Conservation (phyloP, 2,888 invertebrate species). For the Nebria brevicollis region DNA sequence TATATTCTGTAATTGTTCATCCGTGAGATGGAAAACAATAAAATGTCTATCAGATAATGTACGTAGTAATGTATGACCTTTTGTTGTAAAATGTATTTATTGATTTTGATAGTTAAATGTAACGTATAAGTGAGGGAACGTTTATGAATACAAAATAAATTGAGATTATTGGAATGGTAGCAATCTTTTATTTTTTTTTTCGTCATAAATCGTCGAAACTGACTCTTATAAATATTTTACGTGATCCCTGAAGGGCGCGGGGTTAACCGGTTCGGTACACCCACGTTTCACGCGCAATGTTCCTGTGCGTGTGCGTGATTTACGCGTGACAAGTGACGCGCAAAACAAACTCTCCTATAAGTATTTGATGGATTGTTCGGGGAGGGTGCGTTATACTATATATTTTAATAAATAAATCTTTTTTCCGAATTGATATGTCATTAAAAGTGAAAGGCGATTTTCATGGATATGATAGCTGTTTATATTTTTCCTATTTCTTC, state of each 20-base stretch:
- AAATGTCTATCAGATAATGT: conserved; percentile 2
- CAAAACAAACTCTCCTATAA: neutral
- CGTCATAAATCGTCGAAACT: neutral
- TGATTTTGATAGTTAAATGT: neutral
- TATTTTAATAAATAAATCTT: neutral
- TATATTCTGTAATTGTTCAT: neutral
- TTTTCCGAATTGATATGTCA: neutral
- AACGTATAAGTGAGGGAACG: neutral
- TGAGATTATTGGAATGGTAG: conserved; percentile 40
- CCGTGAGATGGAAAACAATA: neutral
- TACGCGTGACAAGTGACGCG: neutral
- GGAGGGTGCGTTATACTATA: neutral
- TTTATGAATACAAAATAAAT: conserved; percentile 43
- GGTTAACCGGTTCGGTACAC: neutral
- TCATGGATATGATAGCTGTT: neutral
- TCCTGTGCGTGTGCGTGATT: neutral
- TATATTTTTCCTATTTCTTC: neutral
- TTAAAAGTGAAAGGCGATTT: neutral
- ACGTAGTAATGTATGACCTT: neutral
- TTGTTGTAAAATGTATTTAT: neutral
- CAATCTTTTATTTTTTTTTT: conserved; percentile 22
- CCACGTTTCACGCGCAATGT: neutral
- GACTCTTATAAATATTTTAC: conserved; percentile 1
- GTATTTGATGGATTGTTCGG: neutral
- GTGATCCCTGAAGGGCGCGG: neutral